Evolutionary conservation across 2,797 vertebrate species (phyloP).

Genomic region (Parambassis ranga): DNA sequence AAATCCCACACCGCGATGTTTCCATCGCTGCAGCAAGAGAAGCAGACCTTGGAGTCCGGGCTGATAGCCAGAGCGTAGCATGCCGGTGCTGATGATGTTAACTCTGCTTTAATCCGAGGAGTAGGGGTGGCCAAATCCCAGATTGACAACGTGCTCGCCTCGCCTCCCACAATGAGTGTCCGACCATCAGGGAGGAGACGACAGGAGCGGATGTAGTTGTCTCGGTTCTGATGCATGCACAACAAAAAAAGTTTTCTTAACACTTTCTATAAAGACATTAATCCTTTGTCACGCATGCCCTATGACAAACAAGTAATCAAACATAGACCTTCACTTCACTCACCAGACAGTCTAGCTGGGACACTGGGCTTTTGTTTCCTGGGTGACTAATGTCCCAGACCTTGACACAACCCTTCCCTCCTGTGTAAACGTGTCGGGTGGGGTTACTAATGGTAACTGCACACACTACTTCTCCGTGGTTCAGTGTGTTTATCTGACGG

Average conservation of each 20-base stretch:
- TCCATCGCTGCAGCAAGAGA: conserved; percentile 96
- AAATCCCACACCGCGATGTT: conserved; percentile 98
- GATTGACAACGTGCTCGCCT: conserved; percentile 95
- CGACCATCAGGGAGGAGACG: conserved; percentile 94
- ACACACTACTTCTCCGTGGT: conserved; percentile 88
- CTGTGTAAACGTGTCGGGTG: conserved; percentile 94
- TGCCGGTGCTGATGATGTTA: conserved; percentile 93
- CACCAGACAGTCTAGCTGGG: conserved; percentile 96
- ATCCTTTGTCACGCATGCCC: no score
- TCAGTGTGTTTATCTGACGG: conserved; percentile 87
- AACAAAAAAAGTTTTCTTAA: not conserved
- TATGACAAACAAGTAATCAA: not conserved
- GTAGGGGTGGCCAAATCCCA: conserved; percentile 97
- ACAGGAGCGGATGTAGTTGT: conserved; percentile 98
- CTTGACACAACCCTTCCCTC: conserved; percentile 96
- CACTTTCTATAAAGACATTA: not conserved
- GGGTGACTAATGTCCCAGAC: conserved; percentile 99
- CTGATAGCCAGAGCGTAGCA: conserved; percentile 97
- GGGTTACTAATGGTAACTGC: conserved; percentile 98
- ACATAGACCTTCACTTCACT: conserved; percentile 50
- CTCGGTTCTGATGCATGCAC: conserved; percentile 84
- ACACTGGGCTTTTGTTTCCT: conserved; percentile 96
- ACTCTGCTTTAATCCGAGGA: conserved; percentile 94
- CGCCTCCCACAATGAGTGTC: conserved; percentile 93
- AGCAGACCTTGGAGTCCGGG: conserved; percentile 97